Evolutionary conservation across 2,797 vertebrate genomes (phyloP), one percentile per base, ranked within the genome.

Genomic region (Halcyon badia): DNA sequence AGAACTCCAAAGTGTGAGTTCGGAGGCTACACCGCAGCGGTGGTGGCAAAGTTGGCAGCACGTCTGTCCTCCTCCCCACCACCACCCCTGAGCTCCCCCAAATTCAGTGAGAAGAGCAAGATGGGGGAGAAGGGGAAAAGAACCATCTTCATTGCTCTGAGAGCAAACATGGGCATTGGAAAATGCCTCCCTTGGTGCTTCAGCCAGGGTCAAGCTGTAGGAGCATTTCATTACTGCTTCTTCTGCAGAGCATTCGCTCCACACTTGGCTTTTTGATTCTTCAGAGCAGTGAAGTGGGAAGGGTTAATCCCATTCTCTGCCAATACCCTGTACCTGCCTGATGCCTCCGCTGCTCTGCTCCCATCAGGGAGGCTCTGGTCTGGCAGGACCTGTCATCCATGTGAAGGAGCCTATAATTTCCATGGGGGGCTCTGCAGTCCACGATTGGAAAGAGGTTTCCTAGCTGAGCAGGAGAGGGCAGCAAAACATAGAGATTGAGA

Each of bases 381-480:
- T 60, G 52, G 6, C 28, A 46, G 76, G 52, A 56, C 8, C 51
- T 52, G 6, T 20, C 16, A 8, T 5, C 5, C 0, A 0, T 28
- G 6, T 5, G 20, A 70, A 4, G 48, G 16, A 79, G 10, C 2
- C 11, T 54, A 0, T 35, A 46, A 81, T 82, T 86, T 90, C 52
- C 42, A 37, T 48, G 48, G 18, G 46, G 46, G 11, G 4, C 11
- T 94, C 20, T 52, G 56, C 65, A 75, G 44, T 69, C 19, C 15
- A 24, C 0, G 2, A 8, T 72, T 33, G 46, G 26, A 42, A 68
- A 92, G 28, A 95, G 52, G n/a, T 97, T 97, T 97, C 26, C 57
- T 19, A 33, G 37, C 28, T 93, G 86, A 85, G 83, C 97, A 97
- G 96, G 82, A 97, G 97, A 96, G 95, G 97, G 96, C 97, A 97